Evolutionary conservation across 2,113 vertebrate genomes (phyloP), one percentile per base, ranked within the genome.

Genomic region (Cavia porcellus): DNA sequence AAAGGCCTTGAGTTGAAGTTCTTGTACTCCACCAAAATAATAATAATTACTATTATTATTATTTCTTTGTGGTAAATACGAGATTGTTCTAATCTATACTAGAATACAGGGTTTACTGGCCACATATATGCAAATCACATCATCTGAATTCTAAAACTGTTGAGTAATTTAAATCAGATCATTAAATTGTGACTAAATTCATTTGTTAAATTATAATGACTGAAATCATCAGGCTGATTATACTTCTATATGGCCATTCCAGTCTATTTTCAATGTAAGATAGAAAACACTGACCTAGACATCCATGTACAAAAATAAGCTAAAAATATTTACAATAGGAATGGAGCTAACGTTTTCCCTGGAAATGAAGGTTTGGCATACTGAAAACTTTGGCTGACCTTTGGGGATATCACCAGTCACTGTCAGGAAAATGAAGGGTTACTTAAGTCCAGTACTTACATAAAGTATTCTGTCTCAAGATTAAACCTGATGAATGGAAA

Each of bases 291-390:
- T 45, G 50, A 82, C 42, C 30, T 19, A 66, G 75, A 81, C 3
- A 57, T 35, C 72, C 35, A 17, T 19, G 4, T 52, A 86, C 45
- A 45, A 87, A 92, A 77, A 86, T 55, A 68, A 79, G 45, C 13
- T 64, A 52, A 59, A 96, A 93, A 84, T 79, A 32, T 66, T 83
- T 74, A 45, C 59, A 83, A 62, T 70, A 82, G 45, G 30, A 87
- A 90, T 74, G 20, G 24, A 68, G 2, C 10, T 28, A 81, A n/a
- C 35, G 72, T 77, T 92, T 91, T 64, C 57, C 75, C 28, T 83
- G 24, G n/a, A 32, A 20, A 83, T 35, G 13, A 22, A 82, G 28
- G 1, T 7, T 42, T 84, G 68, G 45, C 30, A 45, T 61, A 83
- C 19, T 38, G 52, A 62, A 42, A 89, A 55, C 70, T 55, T 45